Evolutionary conservation across 1,140 invertebrate species (phyloP), one percentile per base, ranked within the genome.

Genomic region (Gryllus bimaculatus): DNA sequence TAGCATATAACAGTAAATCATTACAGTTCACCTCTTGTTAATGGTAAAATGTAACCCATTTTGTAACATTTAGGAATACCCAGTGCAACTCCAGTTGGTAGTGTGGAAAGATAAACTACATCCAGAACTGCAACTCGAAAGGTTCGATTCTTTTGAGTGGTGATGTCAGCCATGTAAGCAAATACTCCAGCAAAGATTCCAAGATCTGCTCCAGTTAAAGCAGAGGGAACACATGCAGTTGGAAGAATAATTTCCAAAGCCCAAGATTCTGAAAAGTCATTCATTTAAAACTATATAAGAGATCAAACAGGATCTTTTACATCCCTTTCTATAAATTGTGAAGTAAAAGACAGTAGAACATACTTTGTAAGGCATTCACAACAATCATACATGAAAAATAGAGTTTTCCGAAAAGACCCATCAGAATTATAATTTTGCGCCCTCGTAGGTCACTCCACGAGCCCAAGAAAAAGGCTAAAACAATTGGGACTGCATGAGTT

Each of bases 171-270:
- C 49, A 94, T 88, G 82, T 94, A 94, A 0, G 92, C 87, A 83
- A 94, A 94, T 54, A 90, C 90, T 0, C 90, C 89, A 13, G 90
- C 90, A 83, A 94, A 94, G 81, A 94, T 93, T 0, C 92, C 91
- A 15, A 94, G 87, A 82, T 93, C 92, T 8, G 91, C 91, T 0
- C 93, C 93, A 0, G 93, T 90, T 18, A 94, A 81, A 0, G 91
- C 90, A 84, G 90, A 91, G 0, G 93, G 93, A 26, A 94, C 84
- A 10, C 89, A 91, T 0, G 93, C 93, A 4, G 91, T 91, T 81
- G 91, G 93, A 79, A 93, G 89, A 0, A 94, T 85, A 81, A 91
- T 91, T 78, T 93, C 89, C n/a, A 94, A 82, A 6, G 92, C 90
- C 93, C 93, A 94, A 0, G 83, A 84, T 4, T 84, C 86, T 87